Evolutionary conservation across 2,113 vertebrate genomes (phyloP), one percentile per base, ranked within the genome.

Genomic region (Brachionichthys hirsutus): DNA sequence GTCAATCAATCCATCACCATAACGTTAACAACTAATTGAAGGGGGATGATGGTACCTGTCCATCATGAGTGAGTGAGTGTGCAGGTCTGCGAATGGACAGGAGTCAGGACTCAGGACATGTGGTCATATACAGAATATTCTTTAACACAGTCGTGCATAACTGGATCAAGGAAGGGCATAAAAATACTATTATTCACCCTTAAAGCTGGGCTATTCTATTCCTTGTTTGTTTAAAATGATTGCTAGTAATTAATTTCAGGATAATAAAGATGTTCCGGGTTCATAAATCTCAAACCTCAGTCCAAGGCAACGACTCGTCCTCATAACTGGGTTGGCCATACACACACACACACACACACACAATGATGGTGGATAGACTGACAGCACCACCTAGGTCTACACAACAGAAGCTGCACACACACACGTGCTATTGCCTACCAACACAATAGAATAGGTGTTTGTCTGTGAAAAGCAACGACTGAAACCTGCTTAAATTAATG

Each of bases 301-400:
- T 53, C 13, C 44, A 55, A 73, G 2, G 16, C 41, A 48, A 71
- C 6, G 9, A 12, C 54, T 45, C 53, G 44, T 59, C 62, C 62
- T 62, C 42, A 22, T 14, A 16, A 67, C 45, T 30, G 14, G 42
- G 41, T 60, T 38, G 49, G 54, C 67, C 45, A 55, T 17, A 40
- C 36, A 51, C 53, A 60, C 43, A 20, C 43, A 40, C n/a, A 43
- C 44, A 62, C 15, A 57, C 50, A 58, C 42, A 69, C 57, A 55
- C 48, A 56, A 4, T 17, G n/a, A 42, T 38, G 52, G 61, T 67
- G 56, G 50, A 59, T 64, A 73, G 82, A 82, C 67, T 71, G 72
- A 82, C 80, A 86, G 86, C 86, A 86, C 86, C 84, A 76, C 78
- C 86, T 88, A 88, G 80, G 79, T 67, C 68, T 14, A 12, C 50